Conservation (phyloP, 2,797 vertebrate species). For the Peromyscus aztecus region DNA sequence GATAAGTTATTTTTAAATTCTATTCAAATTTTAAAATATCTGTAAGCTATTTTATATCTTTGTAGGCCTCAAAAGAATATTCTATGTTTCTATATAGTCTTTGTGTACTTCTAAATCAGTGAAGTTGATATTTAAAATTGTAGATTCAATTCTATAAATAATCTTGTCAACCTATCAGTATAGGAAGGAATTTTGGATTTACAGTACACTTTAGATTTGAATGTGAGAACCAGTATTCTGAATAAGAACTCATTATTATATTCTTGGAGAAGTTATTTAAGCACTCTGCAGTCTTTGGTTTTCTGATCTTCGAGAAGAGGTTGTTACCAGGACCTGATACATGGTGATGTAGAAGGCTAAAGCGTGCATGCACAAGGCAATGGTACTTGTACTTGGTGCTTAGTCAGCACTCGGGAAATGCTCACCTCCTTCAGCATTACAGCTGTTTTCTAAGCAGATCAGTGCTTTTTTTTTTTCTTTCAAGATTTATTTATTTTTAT, state of each 20-base stretch:
- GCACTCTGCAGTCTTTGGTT: not conserved
- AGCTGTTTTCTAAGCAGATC: not conserved
- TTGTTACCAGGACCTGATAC: not conserved
- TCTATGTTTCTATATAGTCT: not conserved
- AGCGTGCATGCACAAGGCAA: too few relatives aligned
- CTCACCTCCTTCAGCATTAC: not conserved
- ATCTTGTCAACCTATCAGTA: not conserved
- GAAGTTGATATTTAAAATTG: not conserved
- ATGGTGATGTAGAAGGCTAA: not conserved
- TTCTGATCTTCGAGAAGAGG: not conserved
- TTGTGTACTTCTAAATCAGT: not conserved
- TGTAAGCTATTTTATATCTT: not conserved
- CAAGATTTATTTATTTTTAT: too few relatives aligned
- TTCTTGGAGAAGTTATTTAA: not conserved
- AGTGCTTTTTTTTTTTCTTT: not conserved
- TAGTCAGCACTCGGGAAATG: not conserved
- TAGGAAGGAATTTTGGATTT: not conserved
- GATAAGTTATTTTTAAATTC: constrained; percentile 31
- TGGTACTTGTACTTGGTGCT: not conserved
- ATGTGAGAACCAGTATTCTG: not conserved
- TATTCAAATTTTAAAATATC: constrained; percentile 21
- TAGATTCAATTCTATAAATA: constrained; percentile 35
- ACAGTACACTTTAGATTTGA: not conserved
- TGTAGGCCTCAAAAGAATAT: not conserved
- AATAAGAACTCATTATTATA: constrained; percentile 3